Base-by-base conservation (phyloP, 2,888 invertebrate species). In the Eupithecia inturbata region DNA sequence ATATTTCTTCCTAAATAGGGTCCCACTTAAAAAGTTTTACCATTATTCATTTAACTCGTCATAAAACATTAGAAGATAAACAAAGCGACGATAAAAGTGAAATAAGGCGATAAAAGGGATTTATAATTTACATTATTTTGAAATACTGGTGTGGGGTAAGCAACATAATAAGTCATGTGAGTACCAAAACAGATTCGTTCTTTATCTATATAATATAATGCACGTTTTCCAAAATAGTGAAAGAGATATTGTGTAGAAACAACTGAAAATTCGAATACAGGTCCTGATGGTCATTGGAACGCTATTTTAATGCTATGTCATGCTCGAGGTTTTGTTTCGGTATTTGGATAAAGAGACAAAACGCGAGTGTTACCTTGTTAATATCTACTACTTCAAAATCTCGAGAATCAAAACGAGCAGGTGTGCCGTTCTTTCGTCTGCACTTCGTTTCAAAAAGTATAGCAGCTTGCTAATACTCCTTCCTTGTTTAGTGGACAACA, bases 1-100 rank as follows among this genome's bases (percentile, higher is more conserved):
- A 12, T 19, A 31, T 19, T 19, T 64, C 33, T 4, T n/a, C 33
- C 33, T 19, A 33, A 63, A 63, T 31, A 19, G 19, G 3, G 10
- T 63, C 63, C 31, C n/a, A 10, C 5, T 64, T 64, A n/a, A 36
- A 64, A 66, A 69, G 36, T 76, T 64, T 74, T 70, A 72, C 82
- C 77, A 84, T 88, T 86, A 89, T 89, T 88, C 85, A 87, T 90
- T 89, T 88, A 84, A 87, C 85, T 84, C 78, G 68, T 82, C 83
- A 86, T 90, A 88, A 87, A 89, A 85, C 83, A 85, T 82, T 87
- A 80, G 77, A 80, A 85, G 82, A 85, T 85, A 85, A 84, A 87
- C 85, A 86, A 85, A 84, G 80, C 78, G 82, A 79, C 80, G 78
- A 82, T 84, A 83, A 83, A 81, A 82, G 80, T 80, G 77, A 76